These are phyloP conservation scores for Chlorocebus sabaeus DNA, from an alignment of 2,113 vertebrate genomes.

Conservation along the genomic window DNA sequence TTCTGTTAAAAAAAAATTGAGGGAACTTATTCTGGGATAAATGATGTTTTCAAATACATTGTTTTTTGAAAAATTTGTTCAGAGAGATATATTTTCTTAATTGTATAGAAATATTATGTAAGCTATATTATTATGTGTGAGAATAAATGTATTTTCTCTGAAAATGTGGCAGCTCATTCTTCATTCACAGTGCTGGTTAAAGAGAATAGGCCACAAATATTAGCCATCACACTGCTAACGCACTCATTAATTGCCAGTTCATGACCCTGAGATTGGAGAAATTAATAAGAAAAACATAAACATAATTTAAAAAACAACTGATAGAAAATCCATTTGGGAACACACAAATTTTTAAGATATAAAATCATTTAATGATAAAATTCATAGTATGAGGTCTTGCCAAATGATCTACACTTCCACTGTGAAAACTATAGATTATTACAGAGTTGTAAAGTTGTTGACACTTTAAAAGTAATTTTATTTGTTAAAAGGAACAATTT, in stretches of 20 bases:
- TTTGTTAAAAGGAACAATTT: not conserved
- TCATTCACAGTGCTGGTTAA: not conserved
- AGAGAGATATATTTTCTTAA: not conserved
- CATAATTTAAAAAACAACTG: not conserved
- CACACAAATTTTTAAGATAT: not conserved
- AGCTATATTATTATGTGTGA: not conserved
- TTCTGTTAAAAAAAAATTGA: not conserved
- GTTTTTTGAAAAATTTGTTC: not conserved
- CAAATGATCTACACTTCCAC: not conserved
- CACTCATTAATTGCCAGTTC: not conserved
- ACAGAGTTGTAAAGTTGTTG: not conserved
- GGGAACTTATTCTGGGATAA: not conserved
- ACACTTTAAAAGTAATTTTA: not conserved
- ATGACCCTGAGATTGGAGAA: not conserved
- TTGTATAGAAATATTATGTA: not conserved
- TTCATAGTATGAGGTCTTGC: not conserved
- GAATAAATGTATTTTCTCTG: not conserved
- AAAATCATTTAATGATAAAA: not conserved
- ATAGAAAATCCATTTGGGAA: not conserved
- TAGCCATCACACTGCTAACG: not conserved
- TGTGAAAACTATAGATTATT: not conserved
- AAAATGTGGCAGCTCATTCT: not conserved
- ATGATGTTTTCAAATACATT: not conserved
- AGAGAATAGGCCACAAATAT: not conserved
- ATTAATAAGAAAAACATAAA: not conserved